These are phyloP conservation scores for Colletes collaris DNA, from an alignment of 2,888 invertebrate genomes.

Conservation along the genomic window DNA sequence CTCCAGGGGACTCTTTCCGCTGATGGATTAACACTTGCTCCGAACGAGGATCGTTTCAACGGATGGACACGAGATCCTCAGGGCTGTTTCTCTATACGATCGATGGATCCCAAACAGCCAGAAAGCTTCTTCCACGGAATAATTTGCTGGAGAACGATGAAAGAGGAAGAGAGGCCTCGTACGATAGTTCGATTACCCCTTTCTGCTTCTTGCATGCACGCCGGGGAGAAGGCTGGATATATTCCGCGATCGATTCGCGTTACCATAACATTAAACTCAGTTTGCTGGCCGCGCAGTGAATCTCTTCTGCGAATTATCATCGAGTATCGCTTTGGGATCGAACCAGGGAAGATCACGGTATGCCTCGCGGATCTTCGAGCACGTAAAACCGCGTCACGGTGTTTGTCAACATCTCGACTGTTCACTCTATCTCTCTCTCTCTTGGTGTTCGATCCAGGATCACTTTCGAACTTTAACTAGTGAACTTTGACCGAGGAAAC, in stretches of 20 bases:
- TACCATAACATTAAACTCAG: slow-evolving; percentile 66
- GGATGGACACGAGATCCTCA: no score
- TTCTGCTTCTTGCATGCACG: slow-evolving; percentile 44
- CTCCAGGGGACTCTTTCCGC: slow-evolving; percentile 3
- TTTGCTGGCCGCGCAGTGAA: slow-evolving; percentile 58
- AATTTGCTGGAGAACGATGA: slow-evolving; percentile 1
- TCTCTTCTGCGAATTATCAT: no score
- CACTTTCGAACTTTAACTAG: no score
- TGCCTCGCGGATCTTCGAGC: not conserved
- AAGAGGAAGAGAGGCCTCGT: no score
- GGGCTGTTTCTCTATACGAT: no score
- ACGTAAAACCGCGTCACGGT: not conserved
- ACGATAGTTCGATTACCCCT: slow-evolving; percentile 50
- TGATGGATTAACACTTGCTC: slow-evolving; percentile 35
- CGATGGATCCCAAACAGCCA: slow-evolving; percentile 14
- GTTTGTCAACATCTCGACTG: slow-evolving; percentile 6
- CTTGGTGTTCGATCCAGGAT: no score
- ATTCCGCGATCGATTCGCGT: slow-evolving; percentile 64
- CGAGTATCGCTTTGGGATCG: not conserved
- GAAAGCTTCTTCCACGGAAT: not conserved
- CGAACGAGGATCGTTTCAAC: slow-evolving; percentile 1
- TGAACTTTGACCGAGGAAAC: no score
- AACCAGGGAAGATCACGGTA: no score
- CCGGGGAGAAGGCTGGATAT: slow-evolving; percentile 44
- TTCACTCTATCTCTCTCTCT: no score